phyloP scores from a whole-genome alignment of 1,140 invertebrate genomes.

The Phortica variegata region DNA sequence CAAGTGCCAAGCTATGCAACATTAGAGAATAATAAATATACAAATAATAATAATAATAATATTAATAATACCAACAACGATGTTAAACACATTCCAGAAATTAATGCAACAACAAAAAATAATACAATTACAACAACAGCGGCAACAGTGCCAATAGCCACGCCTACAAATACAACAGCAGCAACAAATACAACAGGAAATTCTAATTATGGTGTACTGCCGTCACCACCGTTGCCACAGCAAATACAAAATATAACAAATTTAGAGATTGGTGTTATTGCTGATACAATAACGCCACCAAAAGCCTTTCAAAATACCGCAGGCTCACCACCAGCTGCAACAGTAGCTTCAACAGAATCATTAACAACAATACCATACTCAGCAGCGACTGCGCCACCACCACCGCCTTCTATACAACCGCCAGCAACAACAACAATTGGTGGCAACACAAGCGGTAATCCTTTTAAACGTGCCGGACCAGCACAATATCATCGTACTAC shows the following conservation, averaged over 20 bases:
- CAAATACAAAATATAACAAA: slow-evolving; percentile 15
- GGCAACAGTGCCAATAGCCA: background rate
- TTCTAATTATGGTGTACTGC: background rate
- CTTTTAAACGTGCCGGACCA: slow-evolving; percentile 52
- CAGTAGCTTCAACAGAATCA: slow-evolving; percentile 3
- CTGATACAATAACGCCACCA: slow-evolving; percentile 19
- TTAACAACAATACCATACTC: slow-evolving; percentile 8
- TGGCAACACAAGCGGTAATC: slow-evolving; percentile 27
- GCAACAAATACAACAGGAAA: slow-evolving; percentile 4
- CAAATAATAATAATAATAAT: slow-evolving; percentile 8
- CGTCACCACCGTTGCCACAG: slow-evolving; percentile 14
- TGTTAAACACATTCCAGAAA: background rate
- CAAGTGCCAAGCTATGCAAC: background rate
- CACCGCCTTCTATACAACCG: background rate
- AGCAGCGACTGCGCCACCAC: slow-evolving; percentile 9
- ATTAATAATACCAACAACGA: slow-evolving; percentile 19
- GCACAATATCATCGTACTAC: slow-evolving; percentile 51
- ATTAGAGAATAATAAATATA: slow-evolving; percentile 18
- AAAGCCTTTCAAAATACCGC: slow-evolving; percentile 42
- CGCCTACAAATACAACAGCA: background rate
- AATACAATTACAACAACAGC: slow-evolving; percentile 2
- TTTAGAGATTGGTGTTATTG: slow-evolving; percentile 35
- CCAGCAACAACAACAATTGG: background rate
- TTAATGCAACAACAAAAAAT: no score
- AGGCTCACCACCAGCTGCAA: background rate